A percentile compares a stretch with the other conserved stretches of the same genome.
phyloP scores from a whole-genome alignment of 2,888 invertebrate genomes.

The Lobophora halterata region DNA sequence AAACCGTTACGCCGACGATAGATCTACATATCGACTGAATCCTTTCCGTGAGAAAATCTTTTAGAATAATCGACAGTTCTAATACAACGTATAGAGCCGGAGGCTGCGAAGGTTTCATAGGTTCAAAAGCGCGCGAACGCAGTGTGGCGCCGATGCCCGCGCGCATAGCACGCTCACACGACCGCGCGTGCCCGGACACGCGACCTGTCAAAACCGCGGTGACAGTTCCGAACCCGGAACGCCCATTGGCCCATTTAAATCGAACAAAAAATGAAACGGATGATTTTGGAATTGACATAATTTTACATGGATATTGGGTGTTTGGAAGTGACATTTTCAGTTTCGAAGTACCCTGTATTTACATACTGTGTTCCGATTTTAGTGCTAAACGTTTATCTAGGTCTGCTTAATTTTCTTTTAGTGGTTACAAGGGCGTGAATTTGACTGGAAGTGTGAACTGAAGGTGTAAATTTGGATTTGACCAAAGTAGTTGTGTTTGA shows the following conservation, averaged over 20 bases:
- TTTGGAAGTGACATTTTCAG: slow-evolving; percentile 28
- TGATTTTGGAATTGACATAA: slow-evolving; percentile 50
- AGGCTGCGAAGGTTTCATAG: slow-evolving; percentile 71
- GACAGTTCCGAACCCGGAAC: slow-evolving; percentile 57
- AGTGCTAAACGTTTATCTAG: slow-evolving; percentile 71
- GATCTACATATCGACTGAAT: slow-evolving; percentile 56
- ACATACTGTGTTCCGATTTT: slow-evolving; percentile 60
- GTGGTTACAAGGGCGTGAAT: slow-evolving; percentile 71
- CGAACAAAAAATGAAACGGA: slow-evolving; percentile 54
- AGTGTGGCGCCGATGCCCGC: slow-evolving; percentile 75
- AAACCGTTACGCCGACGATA: slow-evolving; percentile 54
- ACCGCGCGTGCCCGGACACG: slow-evolving; percentile 59
- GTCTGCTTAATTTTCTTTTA: slow-evolving; percentile 62
- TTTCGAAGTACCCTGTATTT: slow-evolving; percentile 36
- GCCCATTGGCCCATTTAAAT: slow-evolving; percentile 32
- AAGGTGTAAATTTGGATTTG: slow-evolving; percentile 56
- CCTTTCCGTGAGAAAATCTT: slow-evolving; percentile 73
- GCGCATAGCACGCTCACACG: slow-evolving; percentile 74
- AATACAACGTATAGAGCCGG: slow-evolving; percentile 53
- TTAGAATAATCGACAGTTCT: slow-evolving; percentile 58
- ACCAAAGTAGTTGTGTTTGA: slow-evolving; percentile 42
- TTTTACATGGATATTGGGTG: slow-evolving; percentile 27
- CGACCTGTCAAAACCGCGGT: slow-evolving; percentile 58
- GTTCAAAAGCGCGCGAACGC: slow-evolving; percentile 79
- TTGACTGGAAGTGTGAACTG: slow-evolving; percentile 72